These are phyloP conservation scores for Acanthosepion lycidas DNA, from an alignment of 2,888 invertebrate genomes.

Conservation along the genomic window DNA sequence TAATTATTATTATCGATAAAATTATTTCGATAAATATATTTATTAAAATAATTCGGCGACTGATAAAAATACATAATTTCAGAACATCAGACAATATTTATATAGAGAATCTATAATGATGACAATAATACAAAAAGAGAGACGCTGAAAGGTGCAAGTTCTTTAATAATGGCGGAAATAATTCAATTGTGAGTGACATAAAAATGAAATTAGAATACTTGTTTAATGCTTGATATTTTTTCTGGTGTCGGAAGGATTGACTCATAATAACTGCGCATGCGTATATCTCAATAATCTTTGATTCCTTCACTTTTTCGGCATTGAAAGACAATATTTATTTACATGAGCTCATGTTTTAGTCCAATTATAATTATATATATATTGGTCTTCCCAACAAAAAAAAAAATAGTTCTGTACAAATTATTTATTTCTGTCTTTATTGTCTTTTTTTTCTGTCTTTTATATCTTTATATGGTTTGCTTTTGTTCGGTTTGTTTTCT, in stretches of 20 bases:
- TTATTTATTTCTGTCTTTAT: too few relatives aligned
- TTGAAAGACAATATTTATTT: not conserved
- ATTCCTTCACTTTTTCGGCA: not conserved
- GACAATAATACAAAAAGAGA: not conserved
- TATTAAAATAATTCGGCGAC: too few relatives aligned
- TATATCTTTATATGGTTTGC: not conserved
- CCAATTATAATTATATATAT: too few relatives aligned
- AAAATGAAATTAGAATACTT: not conserved
- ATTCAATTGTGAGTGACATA: not conserved
- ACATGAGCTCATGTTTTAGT: not conserved
- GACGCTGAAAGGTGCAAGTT: not conserved
- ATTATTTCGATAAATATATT: too few relatives aligned
- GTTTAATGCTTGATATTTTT: not conserved
- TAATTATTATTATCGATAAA: too few relatives aligned
- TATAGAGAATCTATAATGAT: too few relatives aligned
- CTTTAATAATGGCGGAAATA: not conserved
- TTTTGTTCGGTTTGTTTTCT: not conserved
- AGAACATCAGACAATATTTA: too few relatives aligned
- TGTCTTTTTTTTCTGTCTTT: too few relatives aligned
- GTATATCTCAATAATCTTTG: not conserved
- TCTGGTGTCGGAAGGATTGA: not conserved
- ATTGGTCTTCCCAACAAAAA: not conserved
- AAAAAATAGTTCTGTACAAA: not conserved
- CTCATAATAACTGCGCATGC: not conserved
- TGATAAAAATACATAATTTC: too few relatives aligned